Evolutionary conservation across 2,113 vertebrate species (phyloP), one percentile per base, ranked within the genome.

Genomic region (Sinocyclocheilus rhinocerous): DNA sequence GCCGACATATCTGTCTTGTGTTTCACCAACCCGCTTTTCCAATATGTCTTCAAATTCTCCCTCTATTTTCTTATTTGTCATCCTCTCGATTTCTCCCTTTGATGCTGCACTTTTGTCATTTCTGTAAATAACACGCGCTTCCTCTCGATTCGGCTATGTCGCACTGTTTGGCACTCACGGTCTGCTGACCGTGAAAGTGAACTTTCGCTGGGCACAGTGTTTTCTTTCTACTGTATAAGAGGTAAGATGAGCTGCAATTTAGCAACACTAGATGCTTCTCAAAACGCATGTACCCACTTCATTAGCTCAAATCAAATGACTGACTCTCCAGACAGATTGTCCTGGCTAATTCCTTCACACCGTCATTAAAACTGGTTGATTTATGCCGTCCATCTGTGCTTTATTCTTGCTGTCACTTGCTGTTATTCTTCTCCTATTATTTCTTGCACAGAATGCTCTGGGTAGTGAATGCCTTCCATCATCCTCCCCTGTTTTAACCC

Each of bases 351-450:
- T 81, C 55, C 52, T 63, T 48, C 13, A 55, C 26, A 52, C 70
- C 48, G 6, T 42, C n/a, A 85, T 83, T 24, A 50, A 72, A 45
- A 24, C 6, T 24, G 57, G 63, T 22, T 76, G 87, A 84, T 55
- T 76, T 76, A 67, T 83, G 11, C 42, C 22, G 50, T 86, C 82
- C 89, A 85, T 76, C 83, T 86, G 86, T 91, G 86, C 89, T 86
- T 89, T 90, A 84, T 88, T 89, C 52, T 90, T 86, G 81, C 85
- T 77, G 86, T 86, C 87, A 0, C 16, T 78, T n/a, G n/a, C n/a
- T n/a, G n/a, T n/a, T n/a, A n/a, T n/a, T n/a, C n/a, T 42, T 87
- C 36, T 84, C 72, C 24, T 26, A 57, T 13, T 70, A 65, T 45
- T 59, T 84, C 76, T 88, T 84, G 76, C 72, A 87, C 77, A 79